Evolutionary conservation across 2,888 invertebrate genomes (phyloP), one percentile per base, ranked within the genome.

Genomic region (Camponotus fellah): DNA sequence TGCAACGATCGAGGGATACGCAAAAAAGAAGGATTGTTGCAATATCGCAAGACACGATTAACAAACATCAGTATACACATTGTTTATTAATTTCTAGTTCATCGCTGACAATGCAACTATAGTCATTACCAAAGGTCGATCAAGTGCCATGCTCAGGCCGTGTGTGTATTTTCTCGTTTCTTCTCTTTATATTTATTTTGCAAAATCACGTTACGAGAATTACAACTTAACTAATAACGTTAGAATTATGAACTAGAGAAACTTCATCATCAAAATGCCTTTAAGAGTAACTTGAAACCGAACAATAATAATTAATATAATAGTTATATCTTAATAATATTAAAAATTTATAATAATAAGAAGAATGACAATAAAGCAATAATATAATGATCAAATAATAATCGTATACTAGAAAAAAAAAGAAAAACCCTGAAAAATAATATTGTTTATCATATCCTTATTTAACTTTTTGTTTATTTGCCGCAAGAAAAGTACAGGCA

Each of bases 31-130:
- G 79, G 58, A 60, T 58, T 79, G 68, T 88, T 84, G 87, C 88
- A 89, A 88, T 88, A 92, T 88, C 90, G 92, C 87, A 92, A 93
- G 90, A 92, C 91, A 92, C 89, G 89, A 89, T 93, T 92, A 92
- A 94, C 91, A 92, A 94, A 93, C 93, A 58, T 79, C 92, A 93
- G 90, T 92, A 92, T 93, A 93, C 91, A 93, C 90, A 93, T 92
- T 89, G 86, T 93, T 94, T 94, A 93, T 93, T 93, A 91, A 91
- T 89, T 92, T 91, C 91, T 79, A 79, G 4, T 79, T 79, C 58
- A 69, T 79, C 86, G 91, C 91, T 93, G 93, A 94, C 93, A 93
- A 93, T 92, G 91, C 92, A 90, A 92, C 92, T 93, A 90, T 91
- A 91, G 92, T 92, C 91, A 92, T 91, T 91, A 92, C 88, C 88